Percentiles rank a stretch among this genome's conserved stretches.
Evolutionary conservation across 2,888 invertebrate genomes (phyloP).

Genomic region (Homarus gammarus): DNA sequence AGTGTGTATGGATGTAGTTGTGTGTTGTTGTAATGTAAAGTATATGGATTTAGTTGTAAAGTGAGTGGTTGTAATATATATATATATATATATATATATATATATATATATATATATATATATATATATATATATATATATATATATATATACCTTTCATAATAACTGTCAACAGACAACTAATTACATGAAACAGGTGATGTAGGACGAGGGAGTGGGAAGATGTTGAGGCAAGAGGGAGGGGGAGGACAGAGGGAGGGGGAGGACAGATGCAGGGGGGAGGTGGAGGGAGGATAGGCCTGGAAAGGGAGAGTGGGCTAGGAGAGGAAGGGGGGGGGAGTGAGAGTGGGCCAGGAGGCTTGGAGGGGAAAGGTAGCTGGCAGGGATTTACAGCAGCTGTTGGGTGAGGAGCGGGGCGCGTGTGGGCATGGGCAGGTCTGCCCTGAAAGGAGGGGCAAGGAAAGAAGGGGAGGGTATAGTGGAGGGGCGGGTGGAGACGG

Average conservation of each 20-base stretch:
- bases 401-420: constrained; percentile 22
- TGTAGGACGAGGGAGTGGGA: neutral
- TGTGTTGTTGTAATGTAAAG: too few species aligned
- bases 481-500: neutral
- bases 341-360: neutral
- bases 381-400: constrained; percentile 36
- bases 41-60: too few species aligned
- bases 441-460: constrained; percentile 2
- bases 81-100: too few species aligned
- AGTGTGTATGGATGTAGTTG: too few species aligned
- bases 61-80: too few species aligned
- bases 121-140: too few species aligned
- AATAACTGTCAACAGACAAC: too few species aligned
- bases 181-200: neutral
- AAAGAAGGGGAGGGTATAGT: neutral
- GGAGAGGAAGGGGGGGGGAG: constrained; percentile 3
- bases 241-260: constrained; percentile 13
- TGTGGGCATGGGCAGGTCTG: constrained; percentile 35
- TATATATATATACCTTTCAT: too few species aligned
- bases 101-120: too few species aligned
- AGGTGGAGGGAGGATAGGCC: constrained; percentile 7
- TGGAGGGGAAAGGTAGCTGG: neutral
- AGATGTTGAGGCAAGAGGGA: neutral
- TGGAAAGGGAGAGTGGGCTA: neutral
- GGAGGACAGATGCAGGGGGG: neutral